Conservation (phyloP, 1,140 invertebrate species). For the Thaumatotibia leucotreta region DNA sequence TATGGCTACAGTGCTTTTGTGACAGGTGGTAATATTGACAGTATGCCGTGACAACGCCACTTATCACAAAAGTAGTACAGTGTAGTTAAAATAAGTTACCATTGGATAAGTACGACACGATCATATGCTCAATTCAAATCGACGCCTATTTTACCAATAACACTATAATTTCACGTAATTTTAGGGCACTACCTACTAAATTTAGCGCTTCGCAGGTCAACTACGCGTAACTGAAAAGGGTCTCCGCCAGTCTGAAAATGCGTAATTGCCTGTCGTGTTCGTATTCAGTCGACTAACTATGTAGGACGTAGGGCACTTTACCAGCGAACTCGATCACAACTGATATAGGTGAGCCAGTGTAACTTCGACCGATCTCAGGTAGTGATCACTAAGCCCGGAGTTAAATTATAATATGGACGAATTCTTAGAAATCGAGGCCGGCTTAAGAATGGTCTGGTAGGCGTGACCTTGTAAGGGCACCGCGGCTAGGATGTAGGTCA, state of each 20-base stretch:
- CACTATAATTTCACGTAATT: background rate
- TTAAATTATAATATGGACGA: background rate
- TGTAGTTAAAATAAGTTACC: too few relatives aligned
- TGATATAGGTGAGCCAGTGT: background rate
- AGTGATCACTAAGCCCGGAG: background rate
- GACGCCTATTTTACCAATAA: background rate
- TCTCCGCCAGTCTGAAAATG: background rate
- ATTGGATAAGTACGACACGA: too few relatives aligned
- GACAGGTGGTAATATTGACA: too few relatives aligned
- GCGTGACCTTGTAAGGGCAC: slow-evolving; percentile 42
- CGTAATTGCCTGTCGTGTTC: background rate
- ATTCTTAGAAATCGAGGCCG: background rate
- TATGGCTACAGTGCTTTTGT: too few relatives aligned
- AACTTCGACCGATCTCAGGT: background rate
- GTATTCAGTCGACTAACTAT: background rate
- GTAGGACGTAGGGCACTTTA: background rate
- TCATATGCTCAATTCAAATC: too few relatives aligned
- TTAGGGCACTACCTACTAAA: background rate
- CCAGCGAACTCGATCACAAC: background rate
- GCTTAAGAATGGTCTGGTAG: background rate
- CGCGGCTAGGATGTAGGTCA: slow-evolving; percentile 62
- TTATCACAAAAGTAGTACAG: too few relatives aligned
- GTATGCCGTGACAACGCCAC: too few relatives aligned
- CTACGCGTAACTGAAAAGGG: background rate
- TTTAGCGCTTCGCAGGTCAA: background rate